phyloP scores from a whole-genome alignment of 2,797 vertebrate genomes.

The Halcyon chelicuti region DNA sequence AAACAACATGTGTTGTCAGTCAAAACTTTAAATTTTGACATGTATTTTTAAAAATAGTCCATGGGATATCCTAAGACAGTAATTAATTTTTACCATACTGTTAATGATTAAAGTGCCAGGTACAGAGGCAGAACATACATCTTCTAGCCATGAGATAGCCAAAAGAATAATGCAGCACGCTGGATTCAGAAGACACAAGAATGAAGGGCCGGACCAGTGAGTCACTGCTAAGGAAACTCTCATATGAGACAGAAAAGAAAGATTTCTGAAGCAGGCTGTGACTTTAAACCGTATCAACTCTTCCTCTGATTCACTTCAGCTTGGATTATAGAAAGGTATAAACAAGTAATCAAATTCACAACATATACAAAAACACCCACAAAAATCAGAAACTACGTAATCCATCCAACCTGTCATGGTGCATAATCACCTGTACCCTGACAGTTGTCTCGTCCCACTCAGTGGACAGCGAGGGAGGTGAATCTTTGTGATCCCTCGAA shows the following conservation, averaged over 20 bases:
- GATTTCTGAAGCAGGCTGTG: background rate
- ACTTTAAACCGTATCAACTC: background rate
- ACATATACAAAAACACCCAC: background rate
- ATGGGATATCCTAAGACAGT: background rate
- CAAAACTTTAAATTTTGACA: background rate
- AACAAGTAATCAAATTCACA: background rate
- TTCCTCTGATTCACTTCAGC: background rate
- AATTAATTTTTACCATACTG: background rate
- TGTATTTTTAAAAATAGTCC: background rate
- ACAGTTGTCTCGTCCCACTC: background rate
- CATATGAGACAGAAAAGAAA: background rate
- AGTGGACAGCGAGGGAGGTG: too few species aligned
- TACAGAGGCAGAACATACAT: background rate
- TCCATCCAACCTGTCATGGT: background rate
- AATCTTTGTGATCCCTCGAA: too few species aligned
- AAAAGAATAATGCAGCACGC: background rate
- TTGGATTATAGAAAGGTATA: background rate
- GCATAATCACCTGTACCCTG: background rate
- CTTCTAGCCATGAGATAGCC: background rate
- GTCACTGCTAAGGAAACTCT: background rate
- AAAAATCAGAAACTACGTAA: background rate
- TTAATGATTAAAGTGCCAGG: background rate
- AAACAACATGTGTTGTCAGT: background rate
- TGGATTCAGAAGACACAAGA: background rate
- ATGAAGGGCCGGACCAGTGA: background rate